These are phyloP conservation scores for Xylocopa sonorina DNA, from an alignment of 1,140 invertebrate species.

Conservation along the genomic window DNA sequence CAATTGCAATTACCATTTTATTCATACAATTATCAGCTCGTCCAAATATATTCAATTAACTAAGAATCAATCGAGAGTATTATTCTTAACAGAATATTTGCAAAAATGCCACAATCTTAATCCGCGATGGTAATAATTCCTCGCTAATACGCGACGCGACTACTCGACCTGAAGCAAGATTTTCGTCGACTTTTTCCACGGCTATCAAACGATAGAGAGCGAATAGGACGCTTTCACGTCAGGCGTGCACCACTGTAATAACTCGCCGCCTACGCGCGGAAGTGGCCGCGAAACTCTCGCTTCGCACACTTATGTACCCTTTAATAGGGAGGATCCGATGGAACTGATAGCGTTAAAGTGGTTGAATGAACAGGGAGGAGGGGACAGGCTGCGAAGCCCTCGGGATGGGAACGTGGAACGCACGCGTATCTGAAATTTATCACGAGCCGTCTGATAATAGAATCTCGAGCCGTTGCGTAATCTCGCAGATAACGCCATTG, in stretches of 20 bases:
- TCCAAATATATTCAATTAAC: too few relatives aligned
- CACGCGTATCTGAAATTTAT: neutral
- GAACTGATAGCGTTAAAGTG: conserved; percentile 33
- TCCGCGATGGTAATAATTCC: conserved; percentile 61
- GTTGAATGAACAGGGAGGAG: conserved; percentile 15
- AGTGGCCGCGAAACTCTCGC: conserved; percentile 40
- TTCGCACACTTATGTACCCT: conserved; percentile 4
- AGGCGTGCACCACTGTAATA: conserved; percentile 59
- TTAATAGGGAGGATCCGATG: conserved; percentile 34
- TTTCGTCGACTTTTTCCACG: neutral
- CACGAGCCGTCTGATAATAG: neutral
- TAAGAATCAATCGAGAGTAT: too few relatives aligned
- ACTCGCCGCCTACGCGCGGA: conserved; percentile 58
- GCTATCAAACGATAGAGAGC: neutral
- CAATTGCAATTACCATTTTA: too few relatives aligned
- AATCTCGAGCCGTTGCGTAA: neutral
- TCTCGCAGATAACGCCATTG: too few relatives aligned
- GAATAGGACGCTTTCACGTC: conserved; percentile 36
- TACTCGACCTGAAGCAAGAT: too few relatives aligned
- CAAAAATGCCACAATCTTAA: too few relatives aligned
- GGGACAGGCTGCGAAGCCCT: too few relatives aligned
- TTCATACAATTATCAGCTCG: too few relatives aligned
- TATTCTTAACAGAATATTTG: too few relatives aligned
- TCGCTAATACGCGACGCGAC: conserved; percentile 60
- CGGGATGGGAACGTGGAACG: neutral